These are phyloP conservation scores for Caracal caracal DNA, from an alignment of 2,113 vertebrate species.

Conservation along the genomic window DNA sequence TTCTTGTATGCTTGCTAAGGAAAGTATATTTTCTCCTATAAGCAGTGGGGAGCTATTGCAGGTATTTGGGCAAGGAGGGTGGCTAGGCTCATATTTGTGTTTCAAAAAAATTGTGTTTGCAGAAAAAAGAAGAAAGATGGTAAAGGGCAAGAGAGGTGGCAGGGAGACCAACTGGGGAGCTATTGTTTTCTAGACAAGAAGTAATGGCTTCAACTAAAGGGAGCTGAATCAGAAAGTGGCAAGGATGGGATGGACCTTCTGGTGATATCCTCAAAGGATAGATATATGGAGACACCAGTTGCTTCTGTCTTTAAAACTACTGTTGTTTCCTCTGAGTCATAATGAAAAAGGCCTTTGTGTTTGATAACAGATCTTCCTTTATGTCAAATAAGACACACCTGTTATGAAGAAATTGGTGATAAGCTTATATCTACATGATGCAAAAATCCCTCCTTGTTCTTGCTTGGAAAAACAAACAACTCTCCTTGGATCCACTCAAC, in stretches of 20 bases:
- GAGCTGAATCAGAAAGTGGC: neutral
- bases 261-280: neutral
- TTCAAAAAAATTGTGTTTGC: neutral
- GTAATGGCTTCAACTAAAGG: neutral
- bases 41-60: neutral
- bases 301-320: constrained; percentile 29
- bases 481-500: neutral
- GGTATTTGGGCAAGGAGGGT: neutral
- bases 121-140: neutral
- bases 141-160: neutral
- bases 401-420: neutral
- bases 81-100: neutral
- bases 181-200: constrained; percentile 11
- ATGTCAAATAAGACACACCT: constrained; percentile 14
- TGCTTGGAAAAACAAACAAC: constrained; percentile 28
- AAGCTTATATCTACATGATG: neutral
- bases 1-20: neutral
- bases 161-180: neutral
- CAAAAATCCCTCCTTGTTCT: neutral
- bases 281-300: neutral
- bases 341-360: neutral
- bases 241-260: neutral
- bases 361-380: neutral
- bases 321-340: neutral
- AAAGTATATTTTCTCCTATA: neutral